Percentiles rank a stretch among this genome's conserved stretches.
Evolutionary conservation across 2,888 invertebrate genomes (phyloP).

Genomic region (Hyposoter didymator): DNA sequence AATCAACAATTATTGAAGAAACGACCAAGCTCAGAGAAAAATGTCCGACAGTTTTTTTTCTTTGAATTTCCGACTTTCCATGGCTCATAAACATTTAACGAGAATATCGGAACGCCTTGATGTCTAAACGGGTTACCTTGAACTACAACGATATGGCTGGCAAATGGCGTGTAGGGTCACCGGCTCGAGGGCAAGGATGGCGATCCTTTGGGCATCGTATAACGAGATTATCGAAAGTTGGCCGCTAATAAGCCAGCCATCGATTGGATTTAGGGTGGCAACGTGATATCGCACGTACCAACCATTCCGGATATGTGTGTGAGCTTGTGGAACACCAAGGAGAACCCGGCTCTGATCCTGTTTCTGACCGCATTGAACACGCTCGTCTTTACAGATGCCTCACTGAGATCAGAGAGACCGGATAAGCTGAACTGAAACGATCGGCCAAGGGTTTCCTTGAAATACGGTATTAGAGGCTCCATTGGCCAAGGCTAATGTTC

Average conservation of each 20-base stretch:
- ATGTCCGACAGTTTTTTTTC: not conserved
- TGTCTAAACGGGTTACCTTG: not conserved
- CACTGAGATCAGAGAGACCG: not conserved
- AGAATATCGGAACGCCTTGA: not conserved
- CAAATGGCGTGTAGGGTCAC: not conserved
- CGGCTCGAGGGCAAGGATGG: slow-evolving; percentile 5
- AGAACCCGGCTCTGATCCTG: slow-evolving; percentile 35
- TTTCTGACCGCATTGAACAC: slow-evolving; percentile 52
- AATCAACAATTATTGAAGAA: too few species aligned
- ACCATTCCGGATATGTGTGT: slow-evolving; percentile 6
- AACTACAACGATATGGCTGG: not conserved
- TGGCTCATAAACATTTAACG: not conserved
- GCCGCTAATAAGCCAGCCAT: slow-evolving; percentile 77
- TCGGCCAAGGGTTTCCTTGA: slow-evolving; percentile 30
- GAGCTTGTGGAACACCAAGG: not conserved
- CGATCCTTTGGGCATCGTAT: slow-evolving; percentile 70
- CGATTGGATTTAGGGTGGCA: slow-evolving; percentile 74
- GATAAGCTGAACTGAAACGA: slow-evolving; percentile 48
- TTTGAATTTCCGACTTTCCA: not conserved
- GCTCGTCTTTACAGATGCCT: slow-evolving; percentile 40
- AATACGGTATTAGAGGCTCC: slow-evolving; percentile 38
- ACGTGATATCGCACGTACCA: slow-evolving; percentile 39
- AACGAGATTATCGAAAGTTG: slow-evolving; percentile 79
- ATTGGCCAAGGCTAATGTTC: not conserved
- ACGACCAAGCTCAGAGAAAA: not conserved